Conservation (phyloP, 2,888 invertebrate genomes). For the Trisateles emortualis region DNA sequence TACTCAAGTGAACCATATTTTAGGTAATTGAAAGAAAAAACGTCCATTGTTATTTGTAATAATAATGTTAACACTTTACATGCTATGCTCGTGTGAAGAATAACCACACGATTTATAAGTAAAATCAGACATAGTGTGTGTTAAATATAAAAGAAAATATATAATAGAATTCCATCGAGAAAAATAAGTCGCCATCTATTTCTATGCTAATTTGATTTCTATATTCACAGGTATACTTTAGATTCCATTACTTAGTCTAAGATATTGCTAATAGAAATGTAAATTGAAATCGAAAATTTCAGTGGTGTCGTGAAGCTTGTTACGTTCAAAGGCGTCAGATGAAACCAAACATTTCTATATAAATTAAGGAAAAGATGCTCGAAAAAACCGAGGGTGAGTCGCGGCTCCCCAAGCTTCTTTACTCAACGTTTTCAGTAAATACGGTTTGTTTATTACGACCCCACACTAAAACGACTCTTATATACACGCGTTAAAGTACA, state of each 20-base stretch:
- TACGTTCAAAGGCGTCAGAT: slow-evolving; percentile 75
- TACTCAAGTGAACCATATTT: background rate
- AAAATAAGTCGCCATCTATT: slow-evolving; percentile 1
- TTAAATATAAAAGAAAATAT: background rate
- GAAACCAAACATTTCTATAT: slow-evolving; percentile 84
- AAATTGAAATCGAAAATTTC: slow-evolving; percentile 62
- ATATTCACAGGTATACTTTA: slow-evolving; percentile 6
- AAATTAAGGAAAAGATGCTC: slow-evolving; percentile 84
- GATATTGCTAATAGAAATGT: slow-evolving; percentile 40
- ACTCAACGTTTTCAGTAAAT: slow-evolving; percentile 82
- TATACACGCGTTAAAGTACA: slow-evolving; percentile 50
- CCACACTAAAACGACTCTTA: slow-evolving; percentile 62
- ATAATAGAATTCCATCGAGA: background rate
- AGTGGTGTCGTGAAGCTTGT: slow-evolving; percentile 63
- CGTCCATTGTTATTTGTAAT: too few relatives aligned
- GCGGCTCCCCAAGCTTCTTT: slow-evolving; percentile 79
- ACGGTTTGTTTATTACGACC: slow-evolving; percentile 57
- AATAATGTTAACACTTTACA: background rate
- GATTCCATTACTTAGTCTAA: slow-evolving; percentile 19
- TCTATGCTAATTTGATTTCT: slow-evolving; percentile 7
- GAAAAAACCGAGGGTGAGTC: slow-evolving; percentile 78
- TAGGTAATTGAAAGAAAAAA: too few relatives aligned
- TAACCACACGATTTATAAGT: background rate
- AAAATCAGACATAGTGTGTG: background rate
- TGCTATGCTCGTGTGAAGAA: background rate